Conservation (phyloP, 2,797 vertebrate species). For the Enteromius paludinosus region DNA sequence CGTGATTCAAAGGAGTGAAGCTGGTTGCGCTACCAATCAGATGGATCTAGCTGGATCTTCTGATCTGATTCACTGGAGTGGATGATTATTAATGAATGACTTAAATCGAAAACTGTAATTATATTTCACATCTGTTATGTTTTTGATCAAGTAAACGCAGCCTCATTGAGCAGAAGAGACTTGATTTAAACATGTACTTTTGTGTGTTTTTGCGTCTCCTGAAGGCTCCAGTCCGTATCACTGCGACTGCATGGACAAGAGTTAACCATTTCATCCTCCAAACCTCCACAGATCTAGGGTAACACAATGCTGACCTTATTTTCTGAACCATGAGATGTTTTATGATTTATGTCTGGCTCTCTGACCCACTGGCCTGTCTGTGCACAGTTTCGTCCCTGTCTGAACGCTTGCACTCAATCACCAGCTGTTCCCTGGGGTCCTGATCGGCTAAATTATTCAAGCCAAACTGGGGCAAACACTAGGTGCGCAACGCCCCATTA, state of each 20-base stretch:
- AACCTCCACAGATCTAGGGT: background rate
- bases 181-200: background rate
- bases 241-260: background rate
- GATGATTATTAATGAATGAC: no score
- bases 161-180: no score
- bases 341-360: background rate
- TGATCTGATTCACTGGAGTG: no score
- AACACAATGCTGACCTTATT: background rate
- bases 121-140: no score
- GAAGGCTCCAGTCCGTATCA: no score
- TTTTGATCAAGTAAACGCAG: no score
- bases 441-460: background rate
- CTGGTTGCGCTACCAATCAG: no score
- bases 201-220: background rate
- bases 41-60: no score
- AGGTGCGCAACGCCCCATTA: background rate
- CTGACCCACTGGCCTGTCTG: background rate
- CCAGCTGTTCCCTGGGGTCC: conserved; percentile 23
- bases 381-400: background rate
- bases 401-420: conserved; percentile 10
- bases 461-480: conserved; percentile 3
- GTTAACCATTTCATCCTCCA: background rate
- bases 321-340: background rate
- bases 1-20: no score
- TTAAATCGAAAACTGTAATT: no score